These are phyloP conservation scores for Pocillopora damicornis DNA, from an alignment of 64 coral and sea anemone genomes.

Conservation along the genomic window DNA sequence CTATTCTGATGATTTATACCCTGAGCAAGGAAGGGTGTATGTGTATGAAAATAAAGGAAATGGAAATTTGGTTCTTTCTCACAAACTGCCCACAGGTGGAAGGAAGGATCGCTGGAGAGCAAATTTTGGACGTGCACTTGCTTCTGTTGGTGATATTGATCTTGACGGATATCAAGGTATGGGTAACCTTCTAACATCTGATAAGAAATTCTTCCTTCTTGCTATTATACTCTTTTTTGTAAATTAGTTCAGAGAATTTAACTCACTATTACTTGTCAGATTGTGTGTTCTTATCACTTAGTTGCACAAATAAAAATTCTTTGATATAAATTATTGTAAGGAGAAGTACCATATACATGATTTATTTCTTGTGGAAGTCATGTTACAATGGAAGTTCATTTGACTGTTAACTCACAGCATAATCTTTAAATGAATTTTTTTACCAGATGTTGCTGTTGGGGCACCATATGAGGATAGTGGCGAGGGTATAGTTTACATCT, in stretches of 20 bases:
- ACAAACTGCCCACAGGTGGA: slow-evolving; percentile 11
- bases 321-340: too few species aligned
- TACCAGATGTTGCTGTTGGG: slow-evolving; percentile 79
- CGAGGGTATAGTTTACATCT: slow-evolving; percentile 66
- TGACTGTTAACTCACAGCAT: too few species aligned
- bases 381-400: too few species aligned
- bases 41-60: slow-evolving; percentile 76
- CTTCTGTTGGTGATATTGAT: slow-evolving; percentile 78
- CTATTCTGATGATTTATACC: slow-evolving; percentile 56
- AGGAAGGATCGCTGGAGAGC: slow-evolving; percentile 13
- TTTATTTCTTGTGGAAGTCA: too few species aligned
- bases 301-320: too few species aligned
- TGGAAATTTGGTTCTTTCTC: slow-evolving; percentile 31
- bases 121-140: slow-evolving; percentile 79
- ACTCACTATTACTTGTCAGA: too few species aligned
- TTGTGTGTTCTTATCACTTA: too few species aligned
- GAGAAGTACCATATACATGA: too few species aligned
- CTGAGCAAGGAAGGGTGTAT: slow-evolving; percentile 67
- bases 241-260: too few species aligned
- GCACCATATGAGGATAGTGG: slow-evolving; percentile 72
- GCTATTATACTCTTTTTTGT: too few species aligned
- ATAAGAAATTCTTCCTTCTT: background rate
- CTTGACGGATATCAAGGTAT: slow-evolving; percentile 83
- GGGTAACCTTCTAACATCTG: background rate
- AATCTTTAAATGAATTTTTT: background rate